phyloP scores from a whole-genome alignment of 2,113 vertebrate genomes.

The Montifringilla adamsi region DNA sequence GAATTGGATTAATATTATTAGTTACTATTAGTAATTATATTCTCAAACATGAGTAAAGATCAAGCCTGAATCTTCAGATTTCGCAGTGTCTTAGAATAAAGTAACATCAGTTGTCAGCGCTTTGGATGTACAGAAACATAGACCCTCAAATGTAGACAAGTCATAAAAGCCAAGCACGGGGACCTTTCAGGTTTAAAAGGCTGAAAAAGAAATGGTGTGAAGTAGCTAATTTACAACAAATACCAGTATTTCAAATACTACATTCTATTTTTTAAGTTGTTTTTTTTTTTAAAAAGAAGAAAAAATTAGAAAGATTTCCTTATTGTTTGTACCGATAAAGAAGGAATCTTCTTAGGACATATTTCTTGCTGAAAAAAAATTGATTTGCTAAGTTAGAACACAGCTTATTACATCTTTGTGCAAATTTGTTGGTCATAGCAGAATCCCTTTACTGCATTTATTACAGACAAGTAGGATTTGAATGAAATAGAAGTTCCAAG shows the following conservation, averaged over 20 bases:
- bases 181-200: not conserved
- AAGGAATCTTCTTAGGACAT: not conserved
- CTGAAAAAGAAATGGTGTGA: not conserved
- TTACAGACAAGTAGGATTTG: not conserved
- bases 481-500: not conserved
- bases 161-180: not conserved
- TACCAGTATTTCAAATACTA: not conserved
- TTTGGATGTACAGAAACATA: not conserved
- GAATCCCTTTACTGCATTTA: not conserved
- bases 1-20: not conserved
- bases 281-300: no score
- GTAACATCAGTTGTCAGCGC: not conserved
- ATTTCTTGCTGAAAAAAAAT: not conserved
- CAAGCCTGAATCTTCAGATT: not conserved
- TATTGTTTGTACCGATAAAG: fast-evolving
- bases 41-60: not conserved
- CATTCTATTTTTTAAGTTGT: not conserved
- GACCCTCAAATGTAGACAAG: not conserved
- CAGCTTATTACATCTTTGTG: not conserved
- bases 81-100: not conserved
- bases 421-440: not conserved
- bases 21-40: not conserved
- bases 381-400: not conserved
- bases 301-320: not conserved
- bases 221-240: not conserved